Evolutionary conservation across 2,888 invertebrate species (phyloP).

Genomic region (Lamellibrachia columna): DNA sequence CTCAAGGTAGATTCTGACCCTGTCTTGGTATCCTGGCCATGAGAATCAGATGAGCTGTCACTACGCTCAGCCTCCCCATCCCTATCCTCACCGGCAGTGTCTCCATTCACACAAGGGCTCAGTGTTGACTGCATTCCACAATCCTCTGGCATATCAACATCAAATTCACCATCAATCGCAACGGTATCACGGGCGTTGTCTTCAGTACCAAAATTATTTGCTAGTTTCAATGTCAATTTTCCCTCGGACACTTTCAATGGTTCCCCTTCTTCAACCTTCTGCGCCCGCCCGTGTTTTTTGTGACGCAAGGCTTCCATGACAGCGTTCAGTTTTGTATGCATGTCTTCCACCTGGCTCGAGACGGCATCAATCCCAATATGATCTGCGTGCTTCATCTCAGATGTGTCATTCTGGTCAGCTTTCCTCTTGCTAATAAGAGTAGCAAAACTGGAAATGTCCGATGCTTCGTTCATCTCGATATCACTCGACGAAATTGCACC

Average conservation of each 20-base stretch:
- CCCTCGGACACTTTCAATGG: neutral
- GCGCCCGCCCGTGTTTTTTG: neutral
- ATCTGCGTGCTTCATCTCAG: neutral
- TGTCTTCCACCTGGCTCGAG: neutral
- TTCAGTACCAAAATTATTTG: neutral
- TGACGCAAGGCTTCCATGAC: conserved; percentile 1
- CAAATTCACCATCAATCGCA: neutral
- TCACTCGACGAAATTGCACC: neutral
- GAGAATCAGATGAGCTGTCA: neutral
- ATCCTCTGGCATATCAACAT: neutral
- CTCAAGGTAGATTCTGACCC: neutral
- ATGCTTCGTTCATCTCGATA: neutral
- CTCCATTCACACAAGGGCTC: neutral
- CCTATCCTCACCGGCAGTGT: neutral
- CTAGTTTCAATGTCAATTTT: neutral
- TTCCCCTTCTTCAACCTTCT: neutral
- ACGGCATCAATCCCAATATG: neutral
- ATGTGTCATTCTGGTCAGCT: neutral
- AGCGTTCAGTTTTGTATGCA: conserved; percentile 11
- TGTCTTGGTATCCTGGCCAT: neutral
- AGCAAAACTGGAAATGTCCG: conserved; percentile 11
- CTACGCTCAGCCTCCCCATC: neutral
- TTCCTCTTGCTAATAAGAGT: neutral
- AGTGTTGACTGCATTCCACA: neutral
- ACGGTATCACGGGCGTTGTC: neutral